Percentiles rank a stretch among this genome's conserved stretches.
phyloP scores from a whole-genome alignment of 2,888 invertebrate genomes.

The Monoplex corrugatus region DNA sequence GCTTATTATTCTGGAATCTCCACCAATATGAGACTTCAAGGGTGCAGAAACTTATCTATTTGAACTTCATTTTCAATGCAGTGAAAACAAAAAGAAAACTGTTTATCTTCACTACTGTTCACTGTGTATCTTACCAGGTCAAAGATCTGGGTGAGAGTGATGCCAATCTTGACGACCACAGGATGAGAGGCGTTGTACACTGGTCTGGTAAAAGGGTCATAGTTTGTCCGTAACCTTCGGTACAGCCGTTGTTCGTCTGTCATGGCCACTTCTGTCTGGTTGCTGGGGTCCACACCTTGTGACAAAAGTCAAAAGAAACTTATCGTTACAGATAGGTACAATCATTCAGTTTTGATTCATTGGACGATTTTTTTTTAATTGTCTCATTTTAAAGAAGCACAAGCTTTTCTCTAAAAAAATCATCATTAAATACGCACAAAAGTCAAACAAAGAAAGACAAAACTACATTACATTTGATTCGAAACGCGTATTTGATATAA shows the following conservation, averaged over 20 bases:
- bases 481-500: neutral
- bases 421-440: neutral
- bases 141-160: constrained; percentile 79
- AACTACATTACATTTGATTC: neutral
- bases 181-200: constrained; percentile 77
- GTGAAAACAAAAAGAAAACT: neutral
- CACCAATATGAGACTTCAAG: too few relatives aligned
- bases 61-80: too few relatives aligned
- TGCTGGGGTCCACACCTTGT: neutral
- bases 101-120: too few relatives aligned
- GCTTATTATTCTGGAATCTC: too few relatives aligned
- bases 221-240: constrained; percentile 70
- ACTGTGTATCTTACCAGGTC: constrained; percentile 76
- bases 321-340: too few relatives aligned
- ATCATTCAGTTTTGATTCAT: neutral
- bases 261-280: constrained; percentile 37
- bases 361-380: too few relatives aligned
- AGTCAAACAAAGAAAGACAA: neutral
- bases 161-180: constrained; percentile 76
- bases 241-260: constrained; percentile 78
- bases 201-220: constrained; percentile 75
- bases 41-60: too few relatives aligned
- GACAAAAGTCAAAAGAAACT: neutral
- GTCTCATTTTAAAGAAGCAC: neutral
- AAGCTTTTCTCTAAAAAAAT: neutral